Evolutionary conservation across 2,797 vertebrate genomes (phyloP).

Genomic region (Eidolon dupreanum): DNA sequence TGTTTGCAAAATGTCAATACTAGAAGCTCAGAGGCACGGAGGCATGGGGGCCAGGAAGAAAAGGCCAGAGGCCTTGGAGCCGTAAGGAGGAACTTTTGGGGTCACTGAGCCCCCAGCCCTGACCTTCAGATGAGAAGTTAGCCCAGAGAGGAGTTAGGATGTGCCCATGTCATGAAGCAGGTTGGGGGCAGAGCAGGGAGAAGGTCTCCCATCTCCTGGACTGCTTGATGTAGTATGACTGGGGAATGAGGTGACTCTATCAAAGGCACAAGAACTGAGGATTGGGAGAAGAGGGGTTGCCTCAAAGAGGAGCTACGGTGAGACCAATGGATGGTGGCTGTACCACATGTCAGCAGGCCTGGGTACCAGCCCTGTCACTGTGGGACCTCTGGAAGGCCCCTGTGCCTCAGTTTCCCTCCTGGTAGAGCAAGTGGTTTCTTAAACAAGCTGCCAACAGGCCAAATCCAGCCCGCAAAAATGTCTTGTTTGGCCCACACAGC

Average conservation of each 20-base stretch:
- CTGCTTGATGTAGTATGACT: too few species aligned
- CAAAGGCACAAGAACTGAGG: background rate
- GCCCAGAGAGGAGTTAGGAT: background rate
- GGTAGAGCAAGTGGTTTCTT: background rate
- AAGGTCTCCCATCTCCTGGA: accelerated
- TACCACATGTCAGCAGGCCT: accelerated
- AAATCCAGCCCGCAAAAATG: slow-evolving; percentile 46
- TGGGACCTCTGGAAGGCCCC: background rate
- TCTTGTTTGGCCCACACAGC: slow-evolving; percentile 74
- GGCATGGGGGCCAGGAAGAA: background rate
- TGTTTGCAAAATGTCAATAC: slow-evolving; percentile 26
- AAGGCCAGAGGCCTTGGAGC: background rate
- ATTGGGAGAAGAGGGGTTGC: too few species aligned
- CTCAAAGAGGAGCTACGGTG: background rate
- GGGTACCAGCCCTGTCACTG: accelerated
- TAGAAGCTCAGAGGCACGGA: background rate
- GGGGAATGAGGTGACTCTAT: background rate
- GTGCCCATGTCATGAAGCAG: background rate
- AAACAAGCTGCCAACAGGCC: slow-evolving; percentile 31
- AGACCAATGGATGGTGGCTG: background rate
- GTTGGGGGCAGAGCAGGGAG: background rate
- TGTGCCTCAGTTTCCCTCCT: slow-evolving; percentile 45
- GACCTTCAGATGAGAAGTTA: background rate
- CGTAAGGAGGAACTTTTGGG: background rate
- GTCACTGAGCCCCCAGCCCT: background rate